Conservation (phyloP, 92 coral and sea anemone genomes). For the Plumapathes pennacea region DNA sequence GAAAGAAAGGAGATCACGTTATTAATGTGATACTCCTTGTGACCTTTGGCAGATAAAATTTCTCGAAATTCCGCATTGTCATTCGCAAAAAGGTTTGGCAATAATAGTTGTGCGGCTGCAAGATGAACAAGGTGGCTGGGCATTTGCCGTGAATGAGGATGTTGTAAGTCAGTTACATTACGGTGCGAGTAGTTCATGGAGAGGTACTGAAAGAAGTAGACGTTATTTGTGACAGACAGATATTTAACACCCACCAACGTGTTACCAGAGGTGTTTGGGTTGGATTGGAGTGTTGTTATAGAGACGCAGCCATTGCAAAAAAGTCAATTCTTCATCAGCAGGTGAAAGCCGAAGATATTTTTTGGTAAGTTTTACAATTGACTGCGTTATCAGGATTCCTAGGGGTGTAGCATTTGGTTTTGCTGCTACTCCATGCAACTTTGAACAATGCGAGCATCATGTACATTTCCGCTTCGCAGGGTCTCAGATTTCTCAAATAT, state of each 20-base stretch:
- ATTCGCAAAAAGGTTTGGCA: too few relatives aligned
- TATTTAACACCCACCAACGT: constrained; percentile 11
- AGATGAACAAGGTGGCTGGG: too few relatives aligned
- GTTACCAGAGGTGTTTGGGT: background rate
- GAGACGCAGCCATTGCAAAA: constrained; percentile 5
- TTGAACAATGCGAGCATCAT: background rate
- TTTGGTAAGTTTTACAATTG: background rate
- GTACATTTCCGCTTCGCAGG: constrained; percentile 16
- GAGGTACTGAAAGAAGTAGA: background rate
- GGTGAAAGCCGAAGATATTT: background rate
- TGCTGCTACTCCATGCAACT: constrained; percentile 7
- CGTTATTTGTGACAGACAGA: background rate
- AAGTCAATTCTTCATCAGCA: background rate
- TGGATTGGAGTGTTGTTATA: background rate
- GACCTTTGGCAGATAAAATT: too few relatives aligned
- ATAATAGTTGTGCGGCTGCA: too few relatives aligned
- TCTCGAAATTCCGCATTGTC: too few relatives aligned
- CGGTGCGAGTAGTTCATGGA: constrained; percentile 2
- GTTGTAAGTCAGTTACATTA: background rate
- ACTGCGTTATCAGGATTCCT: background rate
- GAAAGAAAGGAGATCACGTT: too few relatives aligned
- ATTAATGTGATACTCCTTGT: too few relatives aligned
- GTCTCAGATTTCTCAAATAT: background rate
- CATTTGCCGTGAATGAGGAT: too few relatives aligned
- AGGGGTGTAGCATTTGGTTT: constrained; percentile 3